These are phyloP conservation scores for Rattus norvegicus DNA, from an alignment of 2,113 vertebrate species.

Conservation along the genomic window DNA sequence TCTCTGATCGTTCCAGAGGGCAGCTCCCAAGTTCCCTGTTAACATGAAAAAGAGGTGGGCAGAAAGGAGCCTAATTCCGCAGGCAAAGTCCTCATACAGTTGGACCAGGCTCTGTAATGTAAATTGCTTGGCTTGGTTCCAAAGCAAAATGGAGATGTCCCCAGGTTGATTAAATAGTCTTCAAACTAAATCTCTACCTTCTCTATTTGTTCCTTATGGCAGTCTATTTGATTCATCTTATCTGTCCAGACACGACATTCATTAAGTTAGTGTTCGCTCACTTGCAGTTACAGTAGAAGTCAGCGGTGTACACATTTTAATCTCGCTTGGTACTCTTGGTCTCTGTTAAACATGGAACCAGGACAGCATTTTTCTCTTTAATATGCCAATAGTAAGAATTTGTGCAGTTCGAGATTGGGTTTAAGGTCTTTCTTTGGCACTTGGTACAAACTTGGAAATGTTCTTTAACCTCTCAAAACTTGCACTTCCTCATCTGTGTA, in stretches of 20 bases:
- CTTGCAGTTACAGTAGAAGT: constrained; percentile 34
- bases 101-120: constrained; percentile 20
- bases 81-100: background rate
- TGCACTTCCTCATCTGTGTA: background rate
- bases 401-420: constrained; percentile 15
- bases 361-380: background rate
- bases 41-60: constrained; percentile 22
- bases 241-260: background rate
- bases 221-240: background rate
- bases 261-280: background rate
- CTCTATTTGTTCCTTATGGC: constrained; percentile 22
- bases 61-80: constrained; percentile 40
- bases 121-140: constrained; percentile 54
- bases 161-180: background rate
- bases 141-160: constrained; percentile 46
- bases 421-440: background rate
- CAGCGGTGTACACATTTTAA: background rate
- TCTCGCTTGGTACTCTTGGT: background rate
- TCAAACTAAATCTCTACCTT: constrained; percentile 26
- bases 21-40: constrained; percentile 58
- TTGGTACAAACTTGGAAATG: background rate
- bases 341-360: constrained; percentile 23
- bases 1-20: constrained; percentile 48
- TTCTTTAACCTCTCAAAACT: background rate
- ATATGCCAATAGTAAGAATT: background rate